Evolutionary conservation across 1,140 invertebrate species (phyloP), one percentile per base, ranked within the genome.

Genomic region (Drosophila pallidifrons): DNA sequence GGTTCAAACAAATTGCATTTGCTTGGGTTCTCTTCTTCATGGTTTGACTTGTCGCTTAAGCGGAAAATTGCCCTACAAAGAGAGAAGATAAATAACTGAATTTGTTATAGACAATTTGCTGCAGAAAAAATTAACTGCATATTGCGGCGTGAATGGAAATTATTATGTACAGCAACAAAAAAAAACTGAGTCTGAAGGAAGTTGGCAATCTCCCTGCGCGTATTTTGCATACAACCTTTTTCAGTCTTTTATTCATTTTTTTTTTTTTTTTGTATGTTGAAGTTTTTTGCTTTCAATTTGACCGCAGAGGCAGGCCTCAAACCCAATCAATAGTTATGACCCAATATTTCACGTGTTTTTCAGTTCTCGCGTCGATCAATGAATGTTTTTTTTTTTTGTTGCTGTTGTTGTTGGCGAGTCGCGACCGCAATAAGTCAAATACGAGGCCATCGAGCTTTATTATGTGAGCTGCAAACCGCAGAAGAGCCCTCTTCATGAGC

Each of bases 281-380:
- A 10, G 35, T 55, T 47, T 52, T 55, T 82, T 82, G 66, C 77
- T 63, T 83, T 83, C 81, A 80, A 81, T 87, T 83, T 38, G 63
- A 88, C 85, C 85, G 85, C 85, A 88, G 54, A 76, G 45, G 51
- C 67, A 61, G 60, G 54, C 43, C 43, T 30, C 6, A 68, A 46
- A 70, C 20, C 74, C 77, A 79, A 87, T 89, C 80, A 82, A 88
- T 89, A 75, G 80, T 83, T 89, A 81, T 85, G 81, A 86, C 68
- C 81, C 85, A 88, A 88, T 88, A 88, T 89, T 88, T 83, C 85
- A 88, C 83, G 83, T 88, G 83, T 79, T 75, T 72, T 77, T 82
- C 52, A 72, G 49, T 72, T 72, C 71, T 75, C 66, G 66, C 65
- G 49, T 13, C 60, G 73, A 71, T 85, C 74, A 87, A 88, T 82